Base-by-base conservation (phyloP, 2,888 invertebrate species). In the Drosophila atripex region DNA sequence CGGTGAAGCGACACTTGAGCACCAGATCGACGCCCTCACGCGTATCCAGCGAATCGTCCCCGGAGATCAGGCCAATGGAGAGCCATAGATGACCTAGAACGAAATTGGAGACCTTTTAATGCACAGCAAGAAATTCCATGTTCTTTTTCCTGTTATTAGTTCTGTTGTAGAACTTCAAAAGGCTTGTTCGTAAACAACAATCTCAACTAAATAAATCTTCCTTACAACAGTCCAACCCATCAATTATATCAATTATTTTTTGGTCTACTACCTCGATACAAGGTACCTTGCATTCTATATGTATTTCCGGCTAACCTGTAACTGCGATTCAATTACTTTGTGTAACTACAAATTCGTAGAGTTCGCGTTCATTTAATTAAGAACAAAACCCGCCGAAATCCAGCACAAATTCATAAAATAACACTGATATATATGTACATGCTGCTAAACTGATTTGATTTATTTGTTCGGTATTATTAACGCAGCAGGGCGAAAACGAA, bases 11-110 rank as follows among this genome's bases (percentile, higher is more conserved):
- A 91, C 97, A 97, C 91, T 96, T 95, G 90, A 97, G 93, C 77
- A 95, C 94, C 79, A 97, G 95, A 91, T 97, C 95, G 89, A 97
- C 96, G 66, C 97, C 97, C 92, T 97, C 97, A 80, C 96, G 93
- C 63, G 97, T 97, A 91, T 97, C 97, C 84, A 95, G 72, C 51
- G 91, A 90, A 66, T 91, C 91, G 51, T 91, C 89, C 11, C 63
- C 56, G 38, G 56, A 61, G 60, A 38, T 30, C 56, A 59, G 35
- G 57, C 41, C 49, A 55, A 66, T 51, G 35, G 32, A 73, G n/a
- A 75, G 54, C 64, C 73, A 73, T 43, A 61, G 35, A 11, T 68
- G 65, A n/a, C 57, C 75, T 75, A 66, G 5, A 69, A 66, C 55
- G 9, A 35, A 1, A 47, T 21, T 12, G 18, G 3, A 18, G n/a